Percentiles rank a stretch among this genome's conserved stretches.
Conservation (phyloP, 2,113 vertebrate genomes). For the Oxygymnocypris stewartii region DNA sequence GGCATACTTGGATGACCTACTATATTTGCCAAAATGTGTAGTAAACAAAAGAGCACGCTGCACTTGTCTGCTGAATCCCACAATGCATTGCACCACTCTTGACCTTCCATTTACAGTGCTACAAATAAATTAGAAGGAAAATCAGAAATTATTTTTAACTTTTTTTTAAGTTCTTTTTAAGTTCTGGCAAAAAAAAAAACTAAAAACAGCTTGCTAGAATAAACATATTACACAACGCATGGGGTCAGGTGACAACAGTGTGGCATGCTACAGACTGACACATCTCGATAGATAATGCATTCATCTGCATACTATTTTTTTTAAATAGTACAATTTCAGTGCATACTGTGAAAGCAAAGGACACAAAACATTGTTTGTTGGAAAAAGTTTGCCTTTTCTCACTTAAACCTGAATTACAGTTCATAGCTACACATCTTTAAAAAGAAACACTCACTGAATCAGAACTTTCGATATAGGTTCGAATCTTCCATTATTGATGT, state of each 20-base stretch:
- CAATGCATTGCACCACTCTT: not conserved
- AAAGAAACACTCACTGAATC: not conserved
- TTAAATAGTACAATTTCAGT: not conserved
- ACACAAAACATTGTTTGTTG: not conserved
- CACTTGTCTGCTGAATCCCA: not conserved
- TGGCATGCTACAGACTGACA: not conserved
- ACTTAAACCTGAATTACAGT: not conserved
- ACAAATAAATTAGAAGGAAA: too few relatives aligned
- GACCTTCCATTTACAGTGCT: not conserved
- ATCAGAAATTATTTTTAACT: not conserved
- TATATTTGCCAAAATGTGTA: not conserved
- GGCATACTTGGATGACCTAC: not conserved
- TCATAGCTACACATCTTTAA: not conserved
- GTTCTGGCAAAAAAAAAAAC: not conserved
- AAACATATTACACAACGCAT: not conserved
- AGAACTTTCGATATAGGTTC: not conserved
- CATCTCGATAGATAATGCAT: not conserved
- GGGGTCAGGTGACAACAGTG: not conserved
- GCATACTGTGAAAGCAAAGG: not conserved
- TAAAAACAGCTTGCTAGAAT: not conserved
- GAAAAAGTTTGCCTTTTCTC: not conserved
- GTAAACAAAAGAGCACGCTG: not conserved
- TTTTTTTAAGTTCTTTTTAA: too few relatives aligned
- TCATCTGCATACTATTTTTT: not conserved
- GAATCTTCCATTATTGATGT: not conserved